These are phyloP conservation scores for Ceuthmochares aereus DNA, from an alignment of 2,113 vertebrate species.

Conservation along the genomic window DNA sequence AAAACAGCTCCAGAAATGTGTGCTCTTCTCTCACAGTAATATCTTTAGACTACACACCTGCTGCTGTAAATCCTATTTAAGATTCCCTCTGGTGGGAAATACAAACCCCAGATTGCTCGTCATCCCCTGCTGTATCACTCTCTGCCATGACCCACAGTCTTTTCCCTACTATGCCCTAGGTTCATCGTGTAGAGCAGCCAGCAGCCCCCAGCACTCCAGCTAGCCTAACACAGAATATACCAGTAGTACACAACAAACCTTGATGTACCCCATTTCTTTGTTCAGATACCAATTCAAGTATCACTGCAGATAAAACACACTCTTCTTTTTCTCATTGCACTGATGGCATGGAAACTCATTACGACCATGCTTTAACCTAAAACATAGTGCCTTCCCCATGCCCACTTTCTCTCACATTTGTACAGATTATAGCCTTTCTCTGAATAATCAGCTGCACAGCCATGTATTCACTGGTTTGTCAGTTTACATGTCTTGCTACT, in stretches of 20 bases:
- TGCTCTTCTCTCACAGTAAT: neutral
- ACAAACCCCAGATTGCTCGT: neutral
- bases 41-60: neutral
- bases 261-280: neutral
- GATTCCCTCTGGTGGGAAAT: neutral
- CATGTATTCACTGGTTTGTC: rapidly evolving
- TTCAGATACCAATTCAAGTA: neutral
- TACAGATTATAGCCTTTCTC: neutral
- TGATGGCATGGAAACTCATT: neutral
- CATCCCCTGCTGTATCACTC: neutral
- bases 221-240: neutral
- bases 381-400: neutral
- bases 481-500: neutral
- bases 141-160: rapidly evolving
- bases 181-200: neutral
- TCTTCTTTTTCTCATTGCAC: neutral
- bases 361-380: neutral
- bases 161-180: neutral
- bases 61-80: neutral
- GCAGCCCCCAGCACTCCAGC: neutral
- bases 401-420: neutral
- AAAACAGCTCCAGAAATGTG: neutral
- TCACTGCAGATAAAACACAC: neutral
- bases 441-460: neutral
- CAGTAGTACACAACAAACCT: neutral